Evolutionary conservation across 2,113 vertebrate genomes (phyloP).

Genomic region (Montifringilla adamsi): DNA sequence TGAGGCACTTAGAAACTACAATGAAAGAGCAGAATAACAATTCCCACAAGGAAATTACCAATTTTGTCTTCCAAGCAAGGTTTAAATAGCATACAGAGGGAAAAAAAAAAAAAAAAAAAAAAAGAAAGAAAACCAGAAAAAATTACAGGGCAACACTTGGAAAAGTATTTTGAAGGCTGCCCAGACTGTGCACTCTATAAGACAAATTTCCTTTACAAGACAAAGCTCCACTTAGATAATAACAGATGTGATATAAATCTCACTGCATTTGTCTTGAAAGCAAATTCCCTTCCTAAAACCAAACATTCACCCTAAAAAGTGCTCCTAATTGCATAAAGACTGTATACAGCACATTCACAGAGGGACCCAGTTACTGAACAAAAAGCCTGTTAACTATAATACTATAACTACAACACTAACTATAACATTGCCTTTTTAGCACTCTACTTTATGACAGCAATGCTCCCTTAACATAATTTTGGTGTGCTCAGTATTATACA

Average conservation of each 20-base stretch:
- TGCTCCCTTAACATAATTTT: not conserved
- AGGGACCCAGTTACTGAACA: not conserved
- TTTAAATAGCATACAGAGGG: not conserved
- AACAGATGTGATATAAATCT: slow-evolving; percentile 13
- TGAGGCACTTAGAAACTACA: not conserved
- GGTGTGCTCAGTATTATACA: not conserved
- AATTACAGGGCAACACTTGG: not conserved
- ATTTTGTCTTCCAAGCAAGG: slow-evolving; percentile 9
- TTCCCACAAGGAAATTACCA: not conserved
- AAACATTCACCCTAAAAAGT: not conserved
- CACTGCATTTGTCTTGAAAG: slow-evolving; percentile 17
- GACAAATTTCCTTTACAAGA: not conserved
- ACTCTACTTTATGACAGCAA: not conserved
- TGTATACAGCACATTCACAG: not conserved
- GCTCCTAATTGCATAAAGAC: slow-evolving; percentile 9
- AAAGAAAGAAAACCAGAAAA: not conserved
- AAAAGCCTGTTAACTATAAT: slow-evolving; percentile 2
- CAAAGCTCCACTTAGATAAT: slow-evolving; percentile 9
- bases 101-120: not conserved
- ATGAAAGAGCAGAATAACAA: not conserved
- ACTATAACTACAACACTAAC: not conserved
- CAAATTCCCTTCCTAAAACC: not conserved
- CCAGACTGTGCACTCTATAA: not conserved
- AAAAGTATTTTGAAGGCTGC: slow-evolving; percentile 27
- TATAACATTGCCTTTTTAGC: not conserved